Evolutionary conservation across 2,888 invertebrate species (phyloP).

Genomic region (Drosophila niveifrons): DNA sequence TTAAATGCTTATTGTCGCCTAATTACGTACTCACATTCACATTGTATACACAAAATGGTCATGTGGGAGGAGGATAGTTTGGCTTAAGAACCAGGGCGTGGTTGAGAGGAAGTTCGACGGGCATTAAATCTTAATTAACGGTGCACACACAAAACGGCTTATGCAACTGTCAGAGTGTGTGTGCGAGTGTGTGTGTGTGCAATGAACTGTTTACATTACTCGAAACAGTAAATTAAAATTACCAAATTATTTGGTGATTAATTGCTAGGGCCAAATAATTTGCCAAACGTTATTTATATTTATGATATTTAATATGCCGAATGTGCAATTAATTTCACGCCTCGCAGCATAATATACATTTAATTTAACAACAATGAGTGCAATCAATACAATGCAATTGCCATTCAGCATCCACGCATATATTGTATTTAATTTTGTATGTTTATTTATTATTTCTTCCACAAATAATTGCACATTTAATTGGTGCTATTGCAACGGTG

Average conservation of each 20-base stretch:
- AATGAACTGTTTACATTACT: conserved; percentile 56
- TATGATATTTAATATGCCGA: conserved; percentile 31
- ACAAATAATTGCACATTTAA: conserved; percentile 65
- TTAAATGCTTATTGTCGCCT: conserved; percentile 82
- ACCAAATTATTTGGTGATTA: conserved; percentile 79
- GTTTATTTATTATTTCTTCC: conserved; percentile 14
- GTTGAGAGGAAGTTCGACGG: conserved; percentile 29
- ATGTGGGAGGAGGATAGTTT: conserved; percentile 20
- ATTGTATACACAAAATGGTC: conserved; percentile 32
- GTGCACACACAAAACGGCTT: conserved; percentile 47
- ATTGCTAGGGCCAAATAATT: conserved; percentile 61
- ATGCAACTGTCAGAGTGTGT: conserved; percentile 44
- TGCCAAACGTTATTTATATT: conserved; percentile 42
- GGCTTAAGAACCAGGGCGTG: conserved; percentile 35
- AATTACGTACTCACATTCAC: conserved; percentile 68
- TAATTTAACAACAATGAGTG: conserved; percentile 42
- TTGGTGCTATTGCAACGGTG: conserved; percentile 43
- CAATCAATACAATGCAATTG: conserved; percentile 66
- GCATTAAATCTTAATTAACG: conserved; percentile 81
- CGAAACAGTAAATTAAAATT: conserved; percentile 74
- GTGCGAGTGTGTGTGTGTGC: conserved; percentile 34
- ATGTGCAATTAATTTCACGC: conserved; percentile 37
- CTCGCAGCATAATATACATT: conserved; percentile 40
- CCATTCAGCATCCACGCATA: conserved; percentile 13
- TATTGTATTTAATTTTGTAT: background rate